Evolutionary conservation across 2,888 invertebrate genomes (phyloP).

Genomic region (Idaea aversata): DNA sequence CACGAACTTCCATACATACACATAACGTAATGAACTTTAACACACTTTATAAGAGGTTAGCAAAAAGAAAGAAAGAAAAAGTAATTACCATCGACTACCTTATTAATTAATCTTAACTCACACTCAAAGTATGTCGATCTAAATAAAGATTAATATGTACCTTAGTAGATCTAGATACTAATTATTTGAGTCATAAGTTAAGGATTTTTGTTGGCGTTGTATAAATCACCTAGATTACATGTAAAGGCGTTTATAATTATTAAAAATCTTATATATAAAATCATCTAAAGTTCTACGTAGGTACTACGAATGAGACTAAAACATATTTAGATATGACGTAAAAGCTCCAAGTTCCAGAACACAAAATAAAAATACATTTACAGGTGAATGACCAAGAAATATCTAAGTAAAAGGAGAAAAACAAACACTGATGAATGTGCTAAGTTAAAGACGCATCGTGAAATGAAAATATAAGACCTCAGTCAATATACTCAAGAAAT

Average conservation of each 20-base stretch:
- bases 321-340: not conserved
- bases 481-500: conserved; percentile 1
- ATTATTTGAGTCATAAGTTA: too few species aligned
- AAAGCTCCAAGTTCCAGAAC: not conserved
- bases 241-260: too few species aligned
- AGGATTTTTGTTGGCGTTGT: too few species aligned
- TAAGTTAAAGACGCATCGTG: conserved; percentile 1
- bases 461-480: conserved; percentile 1
- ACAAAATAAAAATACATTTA: not conserved
- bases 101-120: too few species aligned
- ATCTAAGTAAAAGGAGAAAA: not conserved
- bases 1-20: not conserved
- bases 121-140: too few species aligned
- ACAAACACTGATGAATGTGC: not conserved
- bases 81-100: not conserved
- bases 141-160: too few species aligned
- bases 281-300: too few species aligned
- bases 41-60: not conserved
- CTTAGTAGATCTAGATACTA: too few species aligned
- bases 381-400: not conserved
- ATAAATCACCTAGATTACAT: too few species aligned
- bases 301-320: too few species aligned
- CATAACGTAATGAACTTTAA: not conserved
- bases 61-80: not conserved
- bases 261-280: too few species aligned